phyloP scores from a whole-genome alignment of 2,888 invertebrate species.

The Gymnocheta viridis region DNA sequence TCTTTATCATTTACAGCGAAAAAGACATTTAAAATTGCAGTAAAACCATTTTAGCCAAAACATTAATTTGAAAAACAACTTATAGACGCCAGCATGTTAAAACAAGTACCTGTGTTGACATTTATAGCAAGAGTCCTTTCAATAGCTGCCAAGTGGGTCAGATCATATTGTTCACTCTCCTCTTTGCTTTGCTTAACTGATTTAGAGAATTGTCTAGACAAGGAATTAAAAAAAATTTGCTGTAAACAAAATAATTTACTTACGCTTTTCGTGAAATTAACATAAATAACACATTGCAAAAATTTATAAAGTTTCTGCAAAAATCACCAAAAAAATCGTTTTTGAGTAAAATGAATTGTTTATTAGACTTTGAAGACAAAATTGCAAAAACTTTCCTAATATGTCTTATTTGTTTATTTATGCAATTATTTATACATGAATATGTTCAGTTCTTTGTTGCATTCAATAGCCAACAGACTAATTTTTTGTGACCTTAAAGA shows the following conservation, averaged over 20 bases:
- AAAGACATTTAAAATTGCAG: not conserved
- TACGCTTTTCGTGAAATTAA: too few relatives aligned
- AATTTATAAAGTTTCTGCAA: too few relatives aligned
- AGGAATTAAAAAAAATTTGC: not conserved
- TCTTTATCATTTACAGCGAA: not conserved
- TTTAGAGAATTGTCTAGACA: not conserved
- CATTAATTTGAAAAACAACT: conserved; percentile 2
- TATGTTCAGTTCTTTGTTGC: not conserved
- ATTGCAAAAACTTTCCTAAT: too few relatives aligned
- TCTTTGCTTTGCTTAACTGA: not conserved
- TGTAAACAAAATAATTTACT: not conserved
- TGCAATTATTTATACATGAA: not conserved
- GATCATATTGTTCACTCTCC: not conserved
- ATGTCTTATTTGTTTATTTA: too few relatives aligned
- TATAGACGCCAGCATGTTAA: conserved; percentile 1
- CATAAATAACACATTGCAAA: too few relatives aligned
- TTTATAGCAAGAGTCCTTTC: not conserved
- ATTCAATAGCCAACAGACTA: not conserved
- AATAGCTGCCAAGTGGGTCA: conserved; percentile 45
- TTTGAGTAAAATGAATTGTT: too few relatives aligned
- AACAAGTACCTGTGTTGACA: conserved; percentile 6
- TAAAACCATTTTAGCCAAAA: not conserved
- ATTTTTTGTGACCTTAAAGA: not conserved
- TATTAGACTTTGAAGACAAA: too few relatives aligned
- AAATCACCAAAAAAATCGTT: too few relatives aligned